Evolutionary conservation across 2,113 vertebrate species (phyloP).

Genomic region (Macrotis lagotis): DNA sequence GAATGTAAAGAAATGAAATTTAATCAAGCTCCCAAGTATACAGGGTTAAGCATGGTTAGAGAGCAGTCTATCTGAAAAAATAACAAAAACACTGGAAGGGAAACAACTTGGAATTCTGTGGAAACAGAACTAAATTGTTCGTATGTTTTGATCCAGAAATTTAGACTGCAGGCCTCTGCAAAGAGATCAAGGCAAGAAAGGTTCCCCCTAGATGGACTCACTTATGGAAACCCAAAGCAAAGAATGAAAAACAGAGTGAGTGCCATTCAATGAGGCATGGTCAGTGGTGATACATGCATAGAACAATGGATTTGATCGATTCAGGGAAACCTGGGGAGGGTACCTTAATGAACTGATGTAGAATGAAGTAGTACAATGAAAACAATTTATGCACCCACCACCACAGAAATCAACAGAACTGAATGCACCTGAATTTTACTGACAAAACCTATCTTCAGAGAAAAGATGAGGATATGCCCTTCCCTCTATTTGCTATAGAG

Average conservation of each 20-base stretch:
- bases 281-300: not conserved
- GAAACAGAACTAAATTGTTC: not conserved
- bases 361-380: too few relatives aligned
- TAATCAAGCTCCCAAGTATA: too few relatives aligned
- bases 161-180: not conserved
- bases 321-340: not conserved
- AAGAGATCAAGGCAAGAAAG: not conserved
- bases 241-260: not conserved
- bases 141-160: not conserved
- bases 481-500: too few relatives aligned
- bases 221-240: not conserved
- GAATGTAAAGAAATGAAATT: not conserved
- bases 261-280: not conserved
- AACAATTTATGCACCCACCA: too few relatives aligned
- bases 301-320: not conserved
- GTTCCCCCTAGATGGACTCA: not conserved
- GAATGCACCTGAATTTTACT: too few relatives aligned
- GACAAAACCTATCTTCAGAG: too few relatives aligned
- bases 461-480: too few relatives aligned
- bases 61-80: not conserved
- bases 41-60: not conserved
- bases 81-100: not conserved
- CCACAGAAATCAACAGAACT: too few relatives aligned
- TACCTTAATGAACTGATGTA: not conserved
- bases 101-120: not conserved